Percentiles rank a stretch among this genome's conserved stretches.
Evolutionary conservation across 2,797 vertebrate species (phyloP).

Genomic region (Cebuella pygmaea): DNA sequence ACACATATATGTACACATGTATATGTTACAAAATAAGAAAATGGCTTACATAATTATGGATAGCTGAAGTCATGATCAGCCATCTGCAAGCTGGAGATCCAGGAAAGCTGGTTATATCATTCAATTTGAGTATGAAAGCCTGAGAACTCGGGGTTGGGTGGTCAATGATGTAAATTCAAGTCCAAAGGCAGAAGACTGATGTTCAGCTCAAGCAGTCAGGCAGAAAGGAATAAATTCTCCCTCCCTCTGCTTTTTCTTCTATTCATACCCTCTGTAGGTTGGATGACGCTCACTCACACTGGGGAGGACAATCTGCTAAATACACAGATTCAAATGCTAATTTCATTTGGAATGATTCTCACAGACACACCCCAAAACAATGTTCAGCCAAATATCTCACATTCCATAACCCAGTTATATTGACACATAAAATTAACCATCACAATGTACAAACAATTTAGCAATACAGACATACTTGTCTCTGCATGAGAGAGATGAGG

Average conservation of each 20-base stretch:
- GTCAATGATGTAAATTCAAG: background rate
- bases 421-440: background rate
- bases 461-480: background rate
- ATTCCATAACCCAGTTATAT: background rate
- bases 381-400: background rate
- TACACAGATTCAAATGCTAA: background rate
- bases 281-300: background rate
- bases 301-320: background rate
- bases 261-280: background rate
- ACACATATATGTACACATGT: background rate
- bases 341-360: background rate
- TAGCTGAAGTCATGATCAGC: background rate
- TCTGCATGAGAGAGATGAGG: background rate
- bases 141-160: background rate
- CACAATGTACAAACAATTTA: background rate
- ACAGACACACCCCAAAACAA: background rate
- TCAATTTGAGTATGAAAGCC: background rate
- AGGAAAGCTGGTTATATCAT: background rate
- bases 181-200: background rate
- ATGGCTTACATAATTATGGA: background rate
- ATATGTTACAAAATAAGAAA: background rate
- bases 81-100: background rate
- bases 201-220: background rate
- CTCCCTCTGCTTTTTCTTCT: background rate
- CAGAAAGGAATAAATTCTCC: background rate